phyloP scores from a whole-genome alignment of 2,797 vertebrate genomes.

The Coregonus sp. region DNA sequence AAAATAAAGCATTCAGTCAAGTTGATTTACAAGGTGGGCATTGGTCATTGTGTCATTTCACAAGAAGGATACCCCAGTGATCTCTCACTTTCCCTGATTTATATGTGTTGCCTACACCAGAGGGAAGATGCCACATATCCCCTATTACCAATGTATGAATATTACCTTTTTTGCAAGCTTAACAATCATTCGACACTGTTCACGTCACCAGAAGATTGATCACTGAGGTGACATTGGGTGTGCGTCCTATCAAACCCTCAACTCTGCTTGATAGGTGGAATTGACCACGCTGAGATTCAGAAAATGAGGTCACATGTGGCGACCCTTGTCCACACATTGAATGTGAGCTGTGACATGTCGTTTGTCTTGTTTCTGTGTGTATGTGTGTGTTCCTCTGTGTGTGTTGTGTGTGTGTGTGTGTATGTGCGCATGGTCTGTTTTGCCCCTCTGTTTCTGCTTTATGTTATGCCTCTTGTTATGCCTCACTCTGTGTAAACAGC shows the following conservation, averaged over 20 bases:
- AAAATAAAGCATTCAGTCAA: constrained; percentile 13
- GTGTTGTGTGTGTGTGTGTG: background rate
- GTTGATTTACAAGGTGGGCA: constrained; percentile 3
- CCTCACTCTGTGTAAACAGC: too few species aligned
- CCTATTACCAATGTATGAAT: background rate
- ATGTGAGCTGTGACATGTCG: constrained; percentile 13
- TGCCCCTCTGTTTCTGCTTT: too few species aligned
- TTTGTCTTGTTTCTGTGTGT: constrained; percentile 24
- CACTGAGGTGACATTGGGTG: background rate
- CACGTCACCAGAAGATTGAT: background rate
- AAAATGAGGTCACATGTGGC: constrained; percentile 14
- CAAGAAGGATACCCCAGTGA: background rate
- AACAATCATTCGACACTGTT: background rate
- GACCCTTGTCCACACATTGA: constrained; percentile 15
- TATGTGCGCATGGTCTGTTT: background rate
- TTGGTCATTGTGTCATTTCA: background rate
- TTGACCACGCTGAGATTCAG: constrained; percentile 1
- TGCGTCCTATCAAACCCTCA: constrained; percentile 5
- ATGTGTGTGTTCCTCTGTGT: background rate
- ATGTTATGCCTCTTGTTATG: too few species aligned
- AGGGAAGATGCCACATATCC: background rate
- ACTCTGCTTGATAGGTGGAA: background rate
- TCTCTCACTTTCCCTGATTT: background rate
- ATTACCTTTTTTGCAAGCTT: background rate
- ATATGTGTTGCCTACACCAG: constrained; percentile 5